phyloP scores from a whole-genome alignment of 2,888 invertebrate species.

The Plutella xylostella region DNA sequence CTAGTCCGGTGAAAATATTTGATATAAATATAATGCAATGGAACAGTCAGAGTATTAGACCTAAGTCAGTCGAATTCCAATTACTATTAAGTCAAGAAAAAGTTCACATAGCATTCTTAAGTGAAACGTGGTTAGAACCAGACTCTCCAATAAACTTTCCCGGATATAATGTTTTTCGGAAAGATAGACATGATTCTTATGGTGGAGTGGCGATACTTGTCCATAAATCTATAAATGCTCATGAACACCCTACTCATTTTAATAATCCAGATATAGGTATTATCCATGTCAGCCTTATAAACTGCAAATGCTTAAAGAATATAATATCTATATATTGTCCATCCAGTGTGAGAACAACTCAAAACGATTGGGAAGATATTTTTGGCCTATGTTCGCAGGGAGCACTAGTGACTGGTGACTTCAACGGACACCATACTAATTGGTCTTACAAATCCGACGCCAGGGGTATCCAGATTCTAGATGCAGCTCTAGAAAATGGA shows the following conservation, averaged over 20 bases:
- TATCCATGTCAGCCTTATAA: constrained; percentile 9
- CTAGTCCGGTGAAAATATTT: too few relatives aligned
- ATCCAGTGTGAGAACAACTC: constrained; percentile 2
- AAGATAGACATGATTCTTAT: constrained; percentile 14
- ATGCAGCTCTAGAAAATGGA: constrained; percentile 10
- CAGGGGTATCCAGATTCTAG: constrained; percentile 16
- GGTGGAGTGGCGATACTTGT: constrained; percentile 15
- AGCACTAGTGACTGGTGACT: constrained; percentile 12
- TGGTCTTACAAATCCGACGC: constrained; percentile 17
- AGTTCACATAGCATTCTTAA: constrained; percentile 9
- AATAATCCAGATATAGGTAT: constrained; percentile 12
- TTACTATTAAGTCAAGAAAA: constrained; percentile 9
- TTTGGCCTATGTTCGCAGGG: constrained; percentile 1
- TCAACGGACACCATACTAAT: constrained; percentile 17
- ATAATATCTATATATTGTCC: constrained; percentile 15
- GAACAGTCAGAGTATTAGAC: too few relatives aligned
- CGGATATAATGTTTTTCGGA: constrained; percentile 14
- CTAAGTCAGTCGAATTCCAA: constrained; percentile 9
- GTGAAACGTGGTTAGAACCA: too few relatives aligned
- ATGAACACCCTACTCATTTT: background rate
- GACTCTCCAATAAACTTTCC: too few relatives aligned
- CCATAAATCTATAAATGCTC: constrained; percentile 10
- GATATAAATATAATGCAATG: too few relatives aligned
- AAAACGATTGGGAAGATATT: constrained; percentile 11
- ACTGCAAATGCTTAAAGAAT: constrained; percentile 12